Percentiles rank a stretch among this genome's conserved stretches.
These are phyloP conservation scores for Coenonympha arcania DNA, from an alignment of 2,888 invertebrate genomes.

Conservation along the genomic window DNA sequence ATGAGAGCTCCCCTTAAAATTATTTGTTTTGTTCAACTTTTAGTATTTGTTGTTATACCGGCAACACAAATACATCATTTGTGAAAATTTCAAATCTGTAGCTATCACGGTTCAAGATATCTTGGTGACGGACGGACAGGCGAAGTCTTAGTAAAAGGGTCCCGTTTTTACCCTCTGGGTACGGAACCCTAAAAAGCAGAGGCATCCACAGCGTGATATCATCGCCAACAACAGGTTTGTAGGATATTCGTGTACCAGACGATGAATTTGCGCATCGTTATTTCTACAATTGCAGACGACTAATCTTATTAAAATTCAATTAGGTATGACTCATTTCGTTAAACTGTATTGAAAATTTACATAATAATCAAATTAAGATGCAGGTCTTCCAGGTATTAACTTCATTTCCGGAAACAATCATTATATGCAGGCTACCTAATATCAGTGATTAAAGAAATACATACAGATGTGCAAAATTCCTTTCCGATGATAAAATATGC, in stretches of 20 bases:
- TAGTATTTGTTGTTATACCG: too few species aligned
- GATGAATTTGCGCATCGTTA: conserved; percentile 7
- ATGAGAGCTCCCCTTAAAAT: too few species aligned
- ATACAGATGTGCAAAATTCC: too few species aligned
- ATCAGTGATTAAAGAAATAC: too few species aligned
- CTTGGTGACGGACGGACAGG: too few species aligned
- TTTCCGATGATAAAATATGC: not conserved
- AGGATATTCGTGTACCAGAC: conserved; percentile 17
- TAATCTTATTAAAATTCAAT: conserved; percentile 8
- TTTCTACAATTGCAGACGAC: conserved; percentile 2
- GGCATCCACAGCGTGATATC: conserved; percentile 18
- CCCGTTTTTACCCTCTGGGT: too few species aligned
- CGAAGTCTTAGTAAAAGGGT: too few species aligned
- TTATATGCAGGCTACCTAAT: not conserved
- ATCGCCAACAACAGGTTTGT: conserved; percentile 13
- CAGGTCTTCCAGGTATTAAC: not conserved
- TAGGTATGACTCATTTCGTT: conserved; percentile 13
- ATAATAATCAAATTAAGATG: conserved; percentile 1
- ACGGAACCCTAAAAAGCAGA: too few species aligned
- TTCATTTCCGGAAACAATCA: not conserved
- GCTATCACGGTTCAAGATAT: too few species aligned
- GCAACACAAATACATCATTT: too few species aligned
- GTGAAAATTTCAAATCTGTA: too few species aligned
- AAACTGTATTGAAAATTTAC: conserved; percentile 8
- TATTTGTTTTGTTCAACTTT: too few species aligned